These are phyloP conservation scores for Myoxocephalus aenaeus DNA, from an alignment of 2,797 vertebrate species.

Conservation along the genomic window DNA sequence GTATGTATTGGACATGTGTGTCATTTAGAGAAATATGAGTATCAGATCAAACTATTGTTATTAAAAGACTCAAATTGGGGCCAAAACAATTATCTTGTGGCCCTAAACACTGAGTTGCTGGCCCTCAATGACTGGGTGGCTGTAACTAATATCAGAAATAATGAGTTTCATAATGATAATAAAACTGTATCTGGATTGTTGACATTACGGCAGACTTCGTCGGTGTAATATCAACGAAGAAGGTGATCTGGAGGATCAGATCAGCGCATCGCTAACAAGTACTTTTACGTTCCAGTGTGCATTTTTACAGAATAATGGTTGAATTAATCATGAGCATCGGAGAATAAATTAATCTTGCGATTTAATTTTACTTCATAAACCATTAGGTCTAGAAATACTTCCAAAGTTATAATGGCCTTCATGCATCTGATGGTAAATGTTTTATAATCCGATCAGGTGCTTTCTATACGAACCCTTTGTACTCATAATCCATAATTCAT, in stretches of 20 bases:
- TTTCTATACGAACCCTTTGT: conserved; percentile 66
- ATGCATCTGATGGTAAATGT: conserved; percentile 54
- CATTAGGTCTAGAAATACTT: conserved; percentile 26
- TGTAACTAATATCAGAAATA: background rate
- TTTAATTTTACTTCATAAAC: conserved; percentile 16
- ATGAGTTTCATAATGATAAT: background rate
- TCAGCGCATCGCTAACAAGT: background rate
- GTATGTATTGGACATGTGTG: background rate
- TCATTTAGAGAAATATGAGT: background rate
- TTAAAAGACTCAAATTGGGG: too few species aligned
- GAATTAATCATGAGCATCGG: background rate
- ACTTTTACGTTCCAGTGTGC: background rate
- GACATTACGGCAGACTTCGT: background rate
- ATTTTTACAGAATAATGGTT: background rate
- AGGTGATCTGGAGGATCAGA: background rate
- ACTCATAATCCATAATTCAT: conserved; percentile 76
- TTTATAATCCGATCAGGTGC: conserved; percentile 70
- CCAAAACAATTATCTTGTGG: too few species aligned
- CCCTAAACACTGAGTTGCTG: too few species aligned
- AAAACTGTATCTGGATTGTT: background rate
- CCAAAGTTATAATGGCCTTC: conserved; percentile 16
- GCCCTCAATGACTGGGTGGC: background rate
- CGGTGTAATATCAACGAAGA: background rate
- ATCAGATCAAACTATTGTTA: background rate
- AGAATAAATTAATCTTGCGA: conserved; percentile 11